Evolutionary conservation across 92 coral and sea anemone genomes (phyloP), one percentile per base, ranked within the genome.

Genomic region (Epizoanthus rinbou): DNA sequence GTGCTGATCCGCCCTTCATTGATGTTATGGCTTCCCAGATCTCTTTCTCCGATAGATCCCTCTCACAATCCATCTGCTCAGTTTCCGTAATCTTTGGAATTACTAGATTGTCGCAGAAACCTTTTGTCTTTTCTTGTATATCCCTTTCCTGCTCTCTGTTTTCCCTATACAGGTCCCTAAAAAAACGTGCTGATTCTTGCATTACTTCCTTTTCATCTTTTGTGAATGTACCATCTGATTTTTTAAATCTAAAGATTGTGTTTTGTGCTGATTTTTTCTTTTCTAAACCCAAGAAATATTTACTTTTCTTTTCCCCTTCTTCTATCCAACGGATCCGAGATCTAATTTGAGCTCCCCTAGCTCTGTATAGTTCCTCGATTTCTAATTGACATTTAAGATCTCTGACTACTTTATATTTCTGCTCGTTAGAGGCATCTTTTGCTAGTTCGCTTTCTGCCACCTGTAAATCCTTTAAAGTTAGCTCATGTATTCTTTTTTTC

Each of bases 191-290:
- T 63, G 68, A 63, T 63, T 63, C 68, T 24, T 63, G 68, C 68
- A 63, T 10, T 63, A 63, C 68, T 63, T 63, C 68, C 68, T 63
- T 63, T 18, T 63, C 68, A 63, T 18, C 68, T 63, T 63, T 63
- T 63, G 68, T 63, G 68, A 63, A 63, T 63, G 68, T 63, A 63
- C 68, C 68, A 63, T 63, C 68, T 63, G 68, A 63, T 63, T 63
- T 63, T 63, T 63, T 63, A 16, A 63, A 63, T 63, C 16, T 63
- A 63, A 63, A 63, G 68, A 63, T 63, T 63, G 68, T 63, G 68
- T 63, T 63, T 63, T 63, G 68, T 63, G 68, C 25, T 63, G 68
- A 63, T 63, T 24, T 63, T 63, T n/a, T n/a, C n/a, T 63, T 63
- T 63, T 63, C 68, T 63, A 63, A 63, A 18, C 68, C 68, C 68